Conservation (phyloP, 2,888 invertebrate species). For the Nysson spinosus region DNA sequence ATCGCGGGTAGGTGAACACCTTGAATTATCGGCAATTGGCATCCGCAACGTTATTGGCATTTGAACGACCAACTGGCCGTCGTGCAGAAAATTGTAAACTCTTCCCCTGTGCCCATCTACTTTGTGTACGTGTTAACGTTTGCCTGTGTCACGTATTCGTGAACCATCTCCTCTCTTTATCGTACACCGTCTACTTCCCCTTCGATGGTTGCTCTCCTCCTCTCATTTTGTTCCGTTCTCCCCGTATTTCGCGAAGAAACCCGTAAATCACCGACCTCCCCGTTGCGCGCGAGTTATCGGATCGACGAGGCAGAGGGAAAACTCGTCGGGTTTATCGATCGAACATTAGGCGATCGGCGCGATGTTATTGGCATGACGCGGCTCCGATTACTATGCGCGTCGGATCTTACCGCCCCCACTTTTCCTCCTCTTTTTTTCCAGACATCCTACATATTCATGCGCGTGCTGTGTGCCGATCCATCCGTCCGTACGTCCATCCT, state of each 20-base stretch:
- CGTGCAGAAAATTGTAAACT: constrained; percentile 63
- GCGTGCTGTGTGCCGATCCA: constrained; percentile 69
- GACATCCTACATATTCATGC: constrained; percentile 75
- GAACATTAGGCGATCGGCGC: constrained; percentile 68
- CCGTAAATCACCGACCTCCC: constrained; percentile 36
- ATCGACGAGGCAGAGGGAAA: constrained; percentile 41
- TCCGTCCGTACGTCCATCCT: constrained; percentile 44
- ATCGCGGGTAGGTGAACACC: constrained; percentile 63
- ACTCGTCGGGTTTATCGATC: constrained; percentile 62
- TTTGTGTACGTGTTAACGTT: constrained; percentile 42
- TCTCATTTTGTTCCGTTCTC: neutral
- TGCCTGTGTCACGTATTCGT: constrained; percentile 37
- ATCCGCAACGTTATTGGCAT: constrained; percentile 67
- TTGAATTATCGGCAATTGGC: constrained; percentile 71
- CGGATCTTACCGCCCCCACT: constrained; percentile 57
- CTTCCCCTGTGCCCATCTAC: constrained; percentile 43
- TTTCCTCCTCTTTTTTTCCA: constrained; percentile 62
- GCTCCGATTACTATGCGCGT: constrained; percentile 72
- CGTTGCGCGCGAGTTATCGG: constrained; percentile 15
- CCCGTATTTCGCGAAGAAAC: constrained; percentile 12
- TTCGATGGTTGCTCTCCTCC: neutral
- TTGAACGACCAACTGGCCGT: constrained; percentile 51
- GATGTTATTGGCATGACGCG: constrained; percentile 73
- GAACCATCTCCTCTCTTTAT: constrained; percentile 23
- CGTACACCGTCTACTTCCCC: neutral